Percentiles rank a stretch among this genome's conserved stretches.
These are phyloP conservation scores for Nyctereutes procyonoides DNA, from an alignment of 2,113 vertebrate species.

Conservation along the genomic window DNA sequence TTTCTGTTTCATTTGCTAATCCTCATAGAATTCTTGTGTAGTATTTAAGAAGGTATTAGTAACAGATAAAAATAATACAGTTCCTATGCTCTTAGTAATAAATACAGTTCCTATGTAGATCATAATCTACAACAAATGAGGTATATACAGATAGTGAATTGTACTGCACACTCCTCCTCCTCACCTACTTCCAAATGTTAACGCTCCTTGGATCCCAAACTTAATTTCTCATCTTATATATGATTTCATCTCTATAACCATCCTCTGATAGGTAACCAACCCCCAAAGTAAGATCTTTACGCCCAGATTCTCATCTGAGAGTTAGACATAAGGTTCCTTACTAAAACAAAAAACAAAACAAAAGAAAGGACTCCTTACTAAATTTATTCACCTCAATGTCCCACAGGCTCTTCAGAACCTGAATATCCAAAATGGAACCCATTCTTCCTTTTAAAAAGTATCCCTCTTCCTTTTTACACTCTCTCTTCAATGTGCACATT, in stretches of 20 bases:
- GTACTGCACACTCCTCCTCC: background rate
- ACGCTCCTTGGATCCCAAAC: background rate
- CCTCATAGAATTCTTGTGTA: background rate
- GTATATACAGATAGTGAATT: slow-evolving; percentile 7
- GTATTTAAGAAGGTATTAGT: slow-evolving; percentile 10
- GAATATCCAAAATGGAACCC: background rate
- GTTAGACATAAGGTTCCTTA: background rate
- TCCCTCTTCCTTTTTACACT: background rate
- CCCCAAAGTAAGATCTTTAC: background rate
- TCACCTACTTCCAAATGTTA: slow-evolving; percentile 30
- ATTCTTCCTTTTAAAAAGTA: background rate
- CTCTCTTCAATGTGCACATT: background rate
- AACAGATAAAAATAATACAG: background rate
- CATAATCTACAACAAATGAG: background rate
- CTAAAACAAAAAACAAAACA: no score
- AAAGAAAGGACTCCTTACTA: background rate
- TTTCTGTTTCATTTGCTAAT: slow-evolving; percentile 63
- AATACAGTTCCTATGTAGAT: background rate
- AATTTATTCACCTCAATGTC: background rate
- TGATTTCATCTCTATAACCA: background rate
- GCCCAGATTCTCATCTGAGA: background rate
- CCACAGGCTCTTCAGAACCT: background rate
- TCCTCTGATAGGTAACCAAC: slow-evolving; percentile 18
- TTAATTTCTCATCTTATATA: slow-evolving; percentile 22
- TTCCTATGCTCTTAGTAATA: background rate